phyloP scores from a whole-genome alignment of 2,113 vertebrate species.

The Tetrao urogallus region DNA sequence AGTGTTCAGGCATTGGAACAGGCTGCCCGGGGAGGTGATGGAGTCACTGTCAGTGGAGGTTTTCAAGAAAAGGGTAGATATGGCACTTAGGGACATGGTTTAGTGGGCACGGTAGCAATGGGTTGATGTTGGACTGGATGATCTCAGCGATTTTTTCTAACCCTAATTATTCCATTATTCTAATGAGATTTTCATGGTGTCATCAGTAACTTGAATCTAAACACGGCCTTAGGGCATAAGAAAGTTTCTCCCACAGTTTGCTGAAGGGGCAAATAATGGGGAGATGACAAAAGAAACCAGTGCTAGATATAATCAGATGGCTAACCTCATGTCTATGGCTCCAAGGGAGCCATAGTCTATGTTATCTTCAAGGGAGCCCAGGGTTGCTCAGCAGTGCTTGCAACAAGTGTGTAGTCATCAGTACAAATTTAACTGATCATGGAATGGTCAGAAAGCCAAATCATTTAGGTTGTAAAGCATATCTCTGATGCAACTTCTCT shows the following conservation, averaged over 20 bases:
- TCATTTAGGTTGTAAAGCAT: not conserved
- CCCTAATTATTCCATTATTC: not conserved
- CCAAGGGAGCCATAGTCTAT: too few species aligned
- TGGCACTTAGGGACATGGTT: not conserved
- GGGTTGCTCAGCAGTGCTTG: not conserved
- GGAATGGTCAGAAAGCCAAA: not conserved
- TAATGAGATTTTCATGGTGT: not conserved
- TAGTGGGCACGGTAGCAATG: not conserved
- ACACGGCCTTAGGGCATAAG: not conserved
- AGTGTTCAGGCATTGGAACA: not conserved
- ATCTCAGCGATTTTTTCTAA: not conserved
- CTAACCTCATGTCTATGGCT: fast-evolving
- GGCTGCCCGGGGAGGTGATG: not conserved
- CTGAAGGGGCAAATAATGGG: not conserved
- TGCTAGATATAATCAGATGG: not conserved
- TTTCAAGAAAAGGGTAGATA: not conserved
- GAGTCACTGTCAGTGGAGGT: not conserved
- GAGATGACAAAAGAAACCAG: not conserved
- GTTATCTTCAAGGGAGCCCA: not conserved
- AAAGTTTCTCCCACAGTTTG: not conserved
- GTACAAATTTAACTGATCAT: not conserved
- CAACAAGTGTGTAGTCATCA: not conserved
- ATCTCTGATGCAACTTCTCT: not conserved
- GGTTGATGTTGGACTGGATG: not conserved
- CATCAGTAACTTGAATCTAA: not conserved